Conservation (phyloP, 2,888 invertebrate genomes). For the Dascillus cervinus region DNA sequence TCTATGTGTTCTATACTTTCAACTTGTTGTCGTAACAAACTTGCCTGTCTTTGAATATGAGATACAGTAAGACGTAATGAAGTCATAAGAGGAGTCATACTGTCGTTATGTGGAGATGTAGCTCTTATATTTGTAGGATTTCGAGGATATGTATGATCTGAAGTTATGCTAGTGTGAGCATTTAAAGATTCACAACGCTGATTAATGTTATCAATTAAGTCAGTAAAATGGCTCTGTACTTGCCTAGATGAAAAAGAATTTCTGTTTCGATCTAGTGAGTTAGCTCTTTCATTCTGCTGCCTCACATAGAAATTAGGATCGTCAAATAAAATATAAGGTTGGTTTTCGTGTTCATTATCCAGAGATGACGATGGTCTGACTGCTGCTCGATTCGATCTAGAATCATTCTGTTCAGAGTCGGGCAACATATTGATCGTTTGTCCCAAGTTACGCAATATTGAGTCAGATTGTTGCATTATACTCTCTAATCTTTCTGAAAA, state of each 20-base stretch:
- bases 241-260: background rate
- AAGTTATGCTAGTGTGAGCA: slow-evolving; percentile 12
- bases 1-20: slow-evolving; percentile 38
- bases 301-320: slow-evolving; percentile 31
- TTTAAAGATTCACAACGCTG: too few species aligned
- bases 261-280: slow-evolving; percentile 3
- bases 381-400: slow-evolving; percentile 2
- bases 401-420: slow-evolving; percentile 12
- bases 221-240: slow-evolving; percentile 3
- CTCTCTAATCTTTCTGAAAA: slow-evolving; percentile 37
- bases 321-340: slow-evolving; percentile 24
- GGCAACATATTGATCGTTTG: slow-evolving; percentile 33
- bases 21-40: slow-evolving; percentile 32
- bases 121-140: slow-evolving; percentile 19
- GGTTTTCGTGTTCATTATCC: slow-evolving; percentile 9
- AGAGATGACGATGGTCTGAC: slow-evolving; percentile 5
- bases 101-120: slow-evolving; percentile 16
- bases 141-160: slow-evolving; percentile 38
- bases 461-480: slow-evolving; percentile 38
- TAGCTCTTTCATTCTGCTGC: slow-evolving; percentile 21
- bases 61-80: slow-evolving; percentile 37
- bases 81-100: slow-evolving; percentile 34
- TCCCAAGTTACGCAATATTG: slow-evolving; percentile 36
- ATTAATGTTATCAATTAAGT: slow-evolving; percentile 10
- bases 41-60: slow-evolving; percentile 38